Base-by-base conservation (phyloP, 2,888 invertebrate species). In the Aethes cnicana region DNA sequence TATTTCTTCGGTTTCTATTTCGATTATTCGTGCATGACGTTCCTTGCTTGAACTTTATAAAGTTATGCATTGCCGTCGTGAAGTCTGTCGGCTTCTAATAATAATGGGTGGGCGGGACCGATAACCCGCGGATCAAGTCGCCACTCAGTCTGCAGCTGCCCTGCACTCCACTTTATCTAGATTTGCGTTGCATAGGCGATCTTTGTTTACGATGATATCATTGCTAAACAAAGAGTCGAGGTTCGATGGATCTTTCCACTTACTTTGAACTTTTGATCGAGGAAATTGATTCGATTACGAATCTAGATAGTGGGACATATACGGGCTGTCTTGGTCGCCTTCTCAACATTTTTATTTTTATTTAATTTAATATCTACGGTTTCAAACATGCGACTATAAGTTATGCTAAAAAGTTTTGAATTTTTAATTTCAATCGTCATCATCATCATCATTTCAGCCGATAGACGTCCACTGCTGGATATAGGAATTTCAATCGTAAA, bases 81-180 rank as follows among this genome's bases (percentile, higher is more conserved):
- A 46, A 35, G 44, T 49, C 35, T 49, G 50, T 30, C 36, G 23
- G 44, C 20, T n/a, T 39, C 26, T 47, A 54, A 54, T 47, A 54
- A 50, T 50, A 53, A 53, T 61, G 48, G 50, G 64, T 71, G 69
- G 72, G 72, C 72, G 72, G 67, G 68, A 7, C 17, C 41, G 85
- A 84, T 85, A 85, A 83, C 84, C 84, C 66, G 55, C 36, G 57
- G 73, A 74, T 73, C 74, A 77, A 65, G 77, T 72, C 80, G 81
- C 79, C 80, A 77, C 69, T 66, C 73, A 72, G 78, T 84, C 79
- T 84, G 60, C 48, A 53, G 57, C 54, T 60, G 55, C 35, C 44
- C 47, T 42, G 53, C 53, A 52, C 57, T 59, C 56, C 59, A 35
- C 28, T 47, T 41, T 47, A 47, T 47, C 47, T 47, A 53, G 47